These are phyloP conservation scores for Anguilla megastoma DNA, from an alignment of 2,797 vertebrate species.

Conservation along the genomic window DNA sequence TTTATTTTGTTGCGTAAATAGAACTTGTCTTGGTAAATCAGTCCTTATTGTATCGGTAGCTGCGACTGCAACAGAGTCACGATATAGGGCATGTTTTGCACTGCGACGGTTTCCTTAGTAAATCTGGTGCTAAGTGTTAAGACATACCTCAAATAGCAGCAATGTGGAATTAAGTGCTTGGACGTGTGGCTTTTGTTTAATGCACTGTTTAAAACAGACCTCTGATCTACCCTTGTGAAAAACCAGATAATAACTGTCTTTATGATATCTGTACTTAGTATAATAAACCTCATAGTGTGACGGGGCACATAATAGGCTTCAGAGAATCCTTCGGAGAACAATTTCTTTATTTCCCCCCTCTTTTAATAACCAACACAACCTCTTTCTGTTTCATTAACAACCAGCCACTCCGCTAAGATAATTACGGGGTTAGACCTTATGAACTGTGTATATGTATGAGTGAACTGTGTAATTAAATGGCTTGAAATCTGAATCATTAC, in stretches of 20 bases:
- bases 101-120: too few species aligned
- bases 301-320: not conserved
- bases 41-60: too few species aligned
- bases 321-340: not conserved
- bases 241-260: not conserved
- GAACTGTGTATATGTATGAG: not conserved
- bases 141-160: not conserved
- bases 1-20: too few species aligned
- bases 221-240: not conserved
- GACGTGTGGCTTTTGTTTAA: not conserved
- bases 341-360: not conserved
- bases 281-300: not conserved
- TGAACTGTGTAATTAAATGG: not conserved
- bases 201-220: not conserved
- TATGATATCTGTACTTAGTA: not conserved
- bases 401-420: not conserved
- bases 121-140: not conserved
- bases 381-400: not conserved
- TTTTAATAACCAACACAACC: not conserved
- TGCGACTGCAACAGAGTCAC: too few species aligned
- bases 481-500: not conserved
- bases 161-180: not conserved
- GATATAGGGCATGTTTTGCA: too few species aligned
- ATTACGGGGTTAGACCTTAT: not conserved
- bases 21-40: too few species aligned